Evolutionary conservation across 1,140 invertebrate genomes (phyloP), one percentile per base, ranked within the genome.

Genomic region (Sarcophaga bullata): DNA sequence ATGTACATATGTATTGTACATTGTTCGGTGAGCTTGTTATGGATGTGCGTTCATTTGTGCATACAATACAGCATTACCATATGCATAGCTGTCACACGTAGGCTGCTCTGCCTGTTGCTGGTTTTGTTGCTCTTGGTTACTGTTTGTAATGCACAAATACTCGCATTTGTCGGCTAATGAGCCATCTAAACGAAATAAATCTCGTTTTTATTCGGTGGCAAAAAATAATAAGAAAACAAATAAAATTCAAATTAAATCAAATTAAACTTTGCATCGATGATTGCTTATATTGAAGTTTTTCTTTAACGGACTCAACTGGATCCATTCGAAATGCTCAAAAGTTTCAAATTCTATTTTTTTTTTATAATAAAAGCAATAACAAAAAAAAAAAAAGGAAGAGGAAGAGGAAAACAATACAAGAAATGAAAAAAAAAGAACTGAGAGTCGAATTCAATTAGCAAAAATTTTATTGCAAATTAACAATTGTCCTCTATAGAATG

Each of bases 131-230:
- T 58, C 11, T 58, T 58, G n/a, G 1, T 13, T 58, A 13, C 54
- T 58, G 54, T n/a, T 37, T 58, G 11, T 58, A 2, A 58, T 58
- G n/a, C 54, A 58, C 15, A 58, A 6, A 52, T 52, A 1, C 8
- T 58, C 15, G 15, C 15, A 58, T 58, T 58, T 58, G 54, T 13
- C n/a, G 13, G 54, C 54, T 58, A 58, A 58, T 58, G 54, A 58
- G 15, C 54, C 54, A 58, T 58, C 54, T 58, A 58, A 58, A 58
- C n/a, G 25, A 58, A 58, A 15, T 58, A n/a, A 58, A 58, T 58
- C 13, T 58, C 54, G 15, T 58, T 15, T 58, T 58, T 15, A 58
- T 58, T 58, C 54, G 54, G 54, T 58, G 54, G 54, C 54, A 58
- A 58, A 58, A 58, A 58, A 58, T 58, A n/a, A 37, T 37, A 37